Base-by-base conservation (phyloP, 2,797 vertebrate species). In the Chloroceryle amazona region DNA sequence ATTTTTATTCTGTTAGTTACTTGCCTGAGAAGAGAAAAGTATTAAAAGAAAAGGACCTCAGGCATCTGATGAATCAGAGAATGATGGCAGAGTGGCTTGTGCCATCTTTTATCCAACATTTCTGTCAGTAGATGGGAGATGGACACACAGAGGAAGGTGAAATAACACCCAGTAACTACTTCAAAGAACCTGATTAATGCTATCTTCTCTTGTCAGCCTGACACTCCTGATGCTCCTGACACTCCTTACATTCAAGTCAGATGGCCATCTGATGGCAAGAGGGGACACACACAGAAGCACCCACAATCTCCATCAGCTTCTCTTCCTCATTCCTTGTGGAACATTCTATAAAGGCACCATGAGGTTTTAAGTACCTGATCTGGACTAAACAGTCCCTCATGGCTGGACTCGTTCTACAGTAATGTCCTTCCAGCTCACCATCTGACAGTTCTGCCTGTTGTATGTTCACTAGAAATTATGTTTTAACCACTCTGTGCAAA, bases 361-460 rank as follows among this genome's bases (percentile, higher is more conserved):
- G 8, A 23, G 16, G 29, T 41, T 83, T 31, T 52, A 58, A 26
- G 10, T n/a, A 33, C 13, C 22, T 8, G 14, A 35, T 17, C 11
- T 7, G 11, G 42, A 49, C 26, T 14, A 39, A 66, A 8, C 29
- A 44, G 20, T 4, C 18, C 16, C 5, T 25, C 8, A 6, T 33
- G 42, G 4, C 25, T 21, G 35, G 9, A 26, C 25, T 58, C 17
- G 5, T 67, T 26, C 51, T 51, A 11, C 15, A 82, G 14, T 10
- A 15, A 1, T 25, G 10, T 15, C 18, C n/a, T 11, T 51, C 8
- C 65, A n/a, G 3, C 6, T 26, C 49, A 31, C 20, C 22, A 21
- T 18, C 41, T 28, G 35, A 39, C 23, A 9, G 8, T 42, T 71
- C 2, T 2, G 4, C 11, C 0, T 12, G 3, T 54, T 1, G 2